Conservation (phyloP, 2,797 vertebrate genomes). For the Mycteria americana region DNA sequence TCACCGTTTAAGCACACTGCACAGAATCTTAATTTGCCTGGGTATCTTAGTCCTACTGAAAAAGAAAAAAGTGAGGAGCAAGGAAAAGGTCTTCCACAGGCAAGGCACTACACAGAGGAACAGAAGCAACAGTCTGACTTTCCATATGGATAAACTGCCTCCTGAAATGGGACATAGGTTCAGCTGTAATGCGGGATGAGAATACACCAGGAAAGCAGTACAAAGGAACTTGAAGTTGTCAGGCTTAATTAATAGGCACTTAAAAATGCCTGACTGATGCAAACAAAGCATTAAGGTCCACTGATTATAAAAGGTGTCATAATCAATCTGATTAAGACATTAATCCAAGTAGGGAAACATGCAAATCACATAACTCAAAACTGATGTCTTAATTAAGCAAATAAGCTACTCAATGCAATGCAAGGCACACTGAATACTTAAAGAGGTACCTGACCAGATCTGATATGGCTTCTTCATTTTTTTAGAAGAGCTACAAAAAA, state of each 20-base stretch:
- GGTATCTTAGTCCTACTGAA: neutral
- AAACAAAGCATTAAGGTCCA: neutral
- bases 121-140: neutral
- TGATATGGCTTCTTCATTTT: neutral
- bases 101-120: neutral
- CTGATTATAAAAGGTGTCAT: neutral
- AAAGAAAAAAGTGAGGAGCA: neutral
- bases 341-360: neutral
- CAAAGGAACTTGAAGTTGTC: neutral
- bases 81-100: neutral
- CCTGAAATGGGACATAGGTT: rapidly evolving
- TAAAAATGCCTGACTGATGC: neutral
- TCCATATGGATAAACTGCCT: neutral
- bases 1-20: neutral
- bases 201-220: neutral
- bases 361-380: neutral
- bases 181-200: neutral
- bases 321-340: neutral
- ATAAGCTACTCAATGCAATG: neutral
- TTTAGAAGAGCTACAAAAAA: neutral
- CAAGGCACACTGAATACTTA: neutral
- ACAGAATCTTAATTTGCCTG: neutral
- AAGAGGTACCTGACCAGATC: neutral
- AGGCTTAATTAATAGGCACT: neutral
- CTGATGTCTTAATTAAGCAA: neutral